phyloP scores from a whole-genome alignment of 1,140 invertebrate genomes.

The Ectropis grisescens region DNA sequence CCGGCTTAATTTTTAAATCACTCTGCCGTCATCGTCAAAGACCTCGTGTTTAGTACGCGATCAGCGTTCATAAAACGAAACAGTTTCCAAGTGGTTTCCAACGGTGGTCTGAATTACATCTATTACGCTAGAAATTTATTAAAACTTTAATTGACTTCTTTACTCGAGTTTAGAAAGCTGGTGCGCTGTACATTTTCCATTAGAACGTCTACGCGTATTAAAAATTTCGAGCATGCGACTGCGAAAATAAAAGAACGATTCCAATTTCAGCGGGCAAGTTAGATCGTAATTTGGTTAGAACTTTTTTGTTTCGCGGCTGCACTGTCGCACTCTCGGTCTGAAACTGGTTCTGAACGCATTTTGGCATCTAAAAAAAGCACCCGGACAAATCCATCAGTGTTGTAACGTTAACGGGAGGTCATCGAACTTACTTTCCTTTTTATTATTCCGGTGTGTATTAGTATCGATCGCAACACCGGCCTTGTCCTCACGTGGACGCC shows the following conservation, averaged over 20 bases:
- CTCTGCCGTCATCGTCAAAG: too few relatives aligned
- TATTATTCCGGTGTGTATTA: slow-evolving; percentile 36
- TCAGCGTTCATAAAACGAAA: too few relatives aligned
- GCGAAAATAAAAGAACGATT: slow-evolving; percentile 8
- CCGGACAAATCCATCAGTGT: slow-evolving; percentile 37
- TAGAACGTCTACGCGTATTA: slow-evolving; percentile 21
- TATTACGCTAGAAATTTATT: too few relatives aligned
- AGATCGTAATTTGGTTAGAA: slow-evolving; percentile 2
- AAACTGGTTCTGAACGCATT: slow-evolving; percentile 29
- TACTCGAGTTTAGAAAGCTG: slow-evolving; percentile 32
- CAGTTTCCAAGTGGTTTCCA: too few relatives aligned
- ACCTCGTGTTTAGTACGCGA: too few relatives aligned
- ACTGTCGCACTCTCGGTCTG: slow-evolving; percentile 5
- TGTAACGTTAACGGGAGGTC: slow-evolving; percentile 37
- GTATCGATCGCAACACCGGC: slow-evolving; percentile 37
- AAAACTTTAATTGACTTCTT: too few relatives aligned
- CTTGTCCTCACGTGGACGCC: slow-evolving; percentile 32
- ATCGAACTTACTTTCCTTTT: slow-evolving; percentile 56
- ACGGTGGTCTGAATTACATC: too few relatives aligned
- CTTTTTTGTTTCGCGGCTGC: slow-evolving; percentile 12
- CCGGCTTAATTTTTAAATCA: too few relatives aligned
- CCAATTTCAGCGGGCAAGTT: slow-evolving; percentile 2
- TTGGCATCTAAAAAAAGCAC: slow-evolving; percentile 45
- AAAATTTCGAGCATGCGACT: slow-evolving; percentile 18
- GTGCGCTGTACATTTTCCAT: slow-evolving; percentile 21